Base-by-base conservation (phyloP, 2,888 invertebrate species). In the Rotaria magnacalcarata region DNA sequence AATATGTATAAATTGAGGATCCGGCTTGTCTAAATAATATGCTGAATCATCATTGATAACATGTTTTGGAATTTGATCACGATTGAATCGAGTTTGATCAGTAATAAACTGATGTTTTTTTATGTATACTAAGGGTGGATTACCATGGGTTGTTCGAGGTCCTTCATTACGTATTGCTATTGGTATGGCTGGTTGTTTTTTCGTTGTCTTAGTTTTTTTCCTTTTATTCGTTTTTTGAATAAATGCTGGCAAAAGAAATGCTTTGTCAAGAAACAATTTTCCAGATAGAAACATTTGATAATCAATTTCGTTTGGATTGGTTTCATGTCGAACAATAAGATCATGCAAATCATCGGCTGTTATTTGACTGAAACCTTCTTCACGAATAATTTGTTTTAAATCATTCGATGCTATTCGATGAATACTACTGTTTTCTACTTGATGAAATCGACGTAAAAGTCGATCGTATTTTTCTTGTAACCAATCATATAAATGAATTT, bases 201-300 rank as follows among this genome's bases (percentile, higher is more conserved):
- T 87, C 14, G 84, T 84, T 87, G 58, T 84, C 14, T 80, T 84
- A 87, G 90, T 90, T 87, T 90, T 90, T 87, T 90, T 90, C 87
- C 90, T 91, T 88, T 89, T 90, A 3, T 47, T 80, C 3, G 21
- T 47, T 87, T 91, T 91, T n/a, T 89, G 90, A 87, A 90, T 90
- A 88, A 90, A 91, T 41, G 90, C 89, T 88, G 89, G 89, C 89
- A 90, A 89, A 52, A 90, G 88, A 88, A 89, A 91, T 87, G 89
- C 89, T 88, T 91, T 91, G 87, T 91, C 90, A 52, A 91, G 88
- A 88, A 90, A 91, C 87, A 91, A 90, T 87, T 91, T 91, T 21
- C 90, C 91, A 19, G 87, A 85, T 24, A 91, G 87, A 88, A 91
- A 91, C 74, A 90, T 90, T 87, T 89, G 89, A 88, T 90, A 90